Evolutionary conservation across 2,888 invertebrate genomes (phyloP).

Genomic region (Heliconius erato): DNA sequence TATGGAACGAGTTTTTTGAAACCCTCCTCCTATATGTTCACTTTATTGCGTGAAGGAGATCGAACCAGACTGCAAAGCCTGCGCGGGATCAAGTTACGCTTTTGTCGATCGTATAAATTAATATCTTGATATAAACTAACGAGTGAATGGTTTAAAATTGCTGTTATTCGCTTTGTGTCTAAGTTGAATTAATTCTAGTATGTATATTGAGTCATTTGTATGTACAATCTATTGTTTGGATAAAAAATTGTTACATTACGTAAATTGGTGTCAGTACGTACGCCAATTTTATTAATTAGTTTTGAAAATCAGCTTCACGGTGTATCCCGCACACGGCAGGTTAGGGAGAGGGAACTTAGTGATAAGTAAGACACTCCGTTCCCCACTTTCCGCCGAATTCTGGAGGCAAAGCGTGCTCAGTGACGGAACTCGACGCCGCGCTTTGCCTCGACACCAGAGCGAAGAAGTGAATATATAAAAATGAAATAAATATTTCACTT

Average conservation of each 20-base stretch:
- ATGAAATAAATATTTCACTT: too few relatives aligned
- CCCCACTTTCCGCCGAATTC: too few relatives aligned
- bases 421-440: too few relatives aligned
- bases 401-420: too few relatives aligned
- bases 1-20: constrained; percentile 56
- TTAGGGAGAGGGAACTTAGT: too few relatives aligned
- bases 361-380: too few relatives aligned
- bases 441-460: too few relatives aligned
- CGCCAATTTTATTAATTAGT: neutral
- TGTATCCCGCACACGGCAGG: too few relatives aligned
- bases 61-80: constrained; percentile 42
- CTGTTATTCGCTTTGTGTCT: neutral
- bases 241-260: neutral
- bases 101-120: constrained; percentile 40
- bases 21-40: constrained; percentile 46
- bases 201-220: neutral
- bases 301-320: neutral
- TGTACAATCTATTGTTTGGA: neutral
- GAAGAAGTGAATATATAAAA: too few relatives aligned
- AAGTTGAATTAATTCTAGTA: neutral
- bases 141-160: neutral
- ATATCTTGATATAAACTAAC: constrained; percentile 21
- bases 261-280: neutral
- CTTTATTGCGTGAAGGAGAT: constrained; percentile 53
- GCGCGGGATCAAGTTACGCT: constrained; percentile 37